phyloP scores from a whole-genome alignment of 2,888 invertebrate genomes.

The Physocephala rufipes region DNA sequence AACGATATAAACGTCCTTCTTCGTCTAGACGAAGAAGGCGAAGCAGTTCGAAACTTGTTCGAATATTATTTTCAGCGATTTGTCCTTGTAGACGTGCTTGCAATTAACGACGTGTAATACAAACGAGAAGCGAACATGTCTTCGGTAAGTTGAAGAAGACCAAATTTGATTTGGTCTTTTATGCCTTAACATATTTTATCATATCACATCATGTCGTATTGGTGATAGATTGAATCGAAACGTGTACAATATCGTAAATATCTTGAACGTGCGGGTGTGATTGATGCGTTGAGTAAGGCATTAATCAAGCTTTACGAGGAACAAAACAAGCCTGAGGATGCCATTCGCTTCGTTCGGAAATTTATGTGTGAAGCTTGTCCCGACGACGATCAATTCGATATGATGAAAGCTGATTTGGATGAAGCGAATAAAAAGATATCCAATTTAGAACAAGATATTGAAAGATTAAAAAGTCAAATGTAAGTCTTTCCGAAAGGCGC shows the following conservation, averaged over 20 bases:
- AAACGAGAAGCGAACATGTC: slow-evolving; percentile 51
- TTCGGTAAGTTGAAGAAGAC: slow-evolving; percentile 55
- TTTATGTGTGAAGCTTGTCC: slow-evolving; percentile 64
- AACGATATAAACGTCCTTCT: too few species aligned
- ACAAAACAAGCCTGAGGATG: slow-evolving; percentile 64
- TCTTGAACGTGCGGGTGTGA: slow-evolving; percentile 64
- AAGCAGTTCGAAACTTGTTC: background rate
- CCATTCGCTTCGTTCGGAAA: slow-evolving; percentile 63
- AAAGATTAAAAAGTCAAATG: slow-evolving; percentile 61
- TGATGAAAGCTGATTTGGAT: slow-evolving; percentile 60
- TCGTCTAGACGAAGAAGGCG: too few species aligned
- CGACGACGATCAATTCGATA: slow-evolving; percentile 61
- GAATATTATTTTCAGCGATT: too few species aligned
- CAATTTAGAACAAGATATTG: slow-evolving; percentile 60
- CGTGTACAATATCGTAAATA: slow-evolving; percentile 65
- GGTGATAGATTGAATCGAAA: slow-evolving; percentile 61
- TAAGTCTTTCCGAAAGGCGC: slow-evolving; percentile 44
- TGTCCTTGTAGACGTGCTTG: too few species aligned
- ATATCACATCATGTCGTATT: background rate
- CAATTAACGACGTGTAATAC: too few species aligned
- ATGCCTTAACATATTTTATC: background rate
- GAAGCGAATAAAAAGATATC: slow-evolving; percentile 57
- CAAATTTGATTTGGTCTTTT: background rate
- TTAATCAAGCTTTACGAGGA: slow-evolving; percentile 65
- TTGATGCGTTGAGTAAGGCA: slow-evolving; percentile 64